Evolutionary conservation across 2,888 invertebrate species (phyloP).

Genomic region (Nycteola revayana): DNA sequence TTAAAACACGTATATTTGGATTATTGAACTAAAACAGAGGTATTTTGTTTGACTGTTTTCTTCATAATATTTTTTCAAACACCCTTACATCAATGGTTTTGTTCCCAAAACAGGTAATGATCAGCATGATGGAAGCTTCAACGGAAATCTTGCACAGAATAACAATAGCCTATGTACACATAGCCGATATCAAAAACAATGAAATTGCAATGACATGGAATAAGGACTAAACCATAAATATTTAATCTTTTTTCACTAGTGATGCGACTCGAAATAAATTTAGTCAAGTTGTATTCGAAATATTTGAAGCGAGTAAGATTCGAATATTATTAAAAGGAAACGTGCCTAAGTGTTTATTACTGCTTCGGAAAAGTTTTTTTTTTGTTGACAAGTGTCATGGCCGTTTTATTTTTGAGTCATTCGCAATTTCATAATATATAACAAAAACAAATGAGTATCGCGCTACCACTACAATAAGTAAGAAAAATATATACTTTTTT

Average conservation of each 20-base stretch:
- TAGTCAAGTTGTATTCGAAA: too few relatives aligned
- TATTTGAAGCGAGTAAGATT: too few relatives aligned
- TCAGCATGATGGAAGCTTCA: slow-evolving; percentile 40
- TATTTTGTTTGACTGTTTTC: slow-evolving; percentile 32
- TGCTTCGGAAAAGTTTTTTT: too few relatives aligned
- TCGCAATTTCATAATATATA: slow-evolving; percentile 28
- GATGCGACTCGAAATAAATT: too few relatives aligned
- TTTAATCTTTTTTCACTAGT: neutral
- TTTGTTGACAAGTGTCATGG: too few relatives aligned
- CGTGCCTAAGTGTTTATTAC: too few relatives aligned
- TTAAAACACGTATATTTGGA: slow-evolving; percentile 42
- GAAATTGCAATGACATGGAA: slow-evolving; percentile 41
- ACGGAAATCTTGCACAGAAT: slow-evolving; percentile 18
- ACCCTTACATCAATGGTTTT: slow-evolving; percentile 46
- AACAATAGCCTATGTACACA: slow-evolving; percentile 33
- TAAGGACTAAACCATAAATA: slow-evolving; percentile 10
- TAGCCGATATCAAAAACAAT: slow-evolving; percentile 42
- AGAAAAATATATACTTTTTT: slow-evolving; percentile 71
- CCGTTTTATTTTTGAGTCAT: slow-evolving; percentile 21
- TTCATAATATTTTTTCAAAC: slow-evolving; percentile 20
- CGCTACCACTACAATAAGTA: slow-evolving; percentile 66
- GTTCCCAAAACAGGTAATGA: slow-evolving; percentile 71
- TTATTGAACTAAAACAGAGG: slow-evolving; percentile 39
- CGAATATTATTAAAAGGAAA: too few relatives aligned
- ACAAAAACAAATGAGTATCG: slow-evolving; percentile 45